Evolutionary conservation across 1,140 invertebrate species (phyloP), one percentile per base, ranked within the genome.

Genomic region (Ditylenchus dipsaci): DNA sequence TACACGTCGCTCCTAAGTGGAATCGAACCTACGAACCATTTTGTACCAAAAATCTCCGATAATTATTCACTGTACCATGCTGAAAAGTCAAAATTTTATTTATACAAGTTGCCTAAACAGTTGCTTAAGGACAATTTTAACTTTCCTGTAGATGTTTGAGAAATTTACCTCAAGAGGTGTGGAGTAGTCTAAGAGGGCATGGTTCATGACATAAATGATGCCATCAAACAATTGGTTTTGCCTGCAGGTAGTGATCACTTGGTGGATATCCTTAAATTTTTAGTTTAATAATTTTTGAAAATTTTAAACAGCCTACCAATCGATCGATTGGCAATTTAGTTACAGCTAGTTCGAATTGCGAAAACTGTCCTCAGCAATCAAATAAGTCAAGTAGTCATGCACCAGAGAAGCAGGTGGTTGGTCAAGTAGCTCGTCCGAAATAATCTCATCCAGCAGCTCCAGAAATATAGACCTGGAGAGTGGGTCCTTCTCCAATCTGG

Each of bases 121-220:
- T n/a, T n/a, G n/a, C n/a, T 38, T 38, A 5, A 38, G 33, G 33
- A 38, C 33, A 5, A 5, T 5, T 38, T 3, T 5, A 11, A 38
- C 33, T 38, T 5, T 11, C 33, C 33, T 5, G 11, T 3, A 5
- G 3, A 38, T 38, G 33, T 11, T 38, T 11, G n/a, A n/a, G n/a
- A 53, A 21, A 53, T 8, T 17, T 7, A 53, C 91, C 71, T 91
- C 89, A 65, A 94, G 86, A 0, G 92, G 91, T 8, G 89, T 88
- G 0, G 90, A 88, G 78, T 90, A 95, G 82, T 95, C 92, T 30
- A 85, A 84, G 75, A 95, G 87, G 9, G 90, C 91, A 77, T 89
- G 87, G 69, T 91, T 93, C 83, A 92, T 91, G 11, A 95, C 87
- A 83, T 92, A 91, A 73, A 94, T 90, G 62, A 92, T 88, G 26